Conservation (phyloP, 2,888 invertebrate genomes). For the Cosmia pyralina region DNA sequence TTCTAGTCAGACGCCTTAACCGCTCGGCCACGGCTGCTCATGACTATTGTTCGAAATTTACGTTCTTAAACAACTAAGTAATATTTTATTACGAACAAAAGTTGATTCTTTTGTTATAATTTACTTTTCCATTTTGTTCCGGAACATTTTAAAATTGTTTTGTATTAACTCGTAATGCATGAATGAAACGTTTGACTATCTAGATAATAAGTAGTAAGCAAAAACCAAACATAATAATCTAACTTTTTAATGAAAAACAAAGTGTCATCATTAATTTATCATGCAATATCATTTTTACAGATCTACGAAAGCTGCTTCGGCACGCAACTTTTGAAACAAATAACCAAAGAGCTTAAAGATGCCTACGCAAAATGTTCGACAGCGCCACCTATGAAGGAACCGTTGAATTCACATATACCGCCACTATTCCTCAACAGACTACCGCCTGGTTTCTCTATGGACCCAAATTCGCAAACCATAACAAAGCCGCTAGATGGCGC, state of each 20-base stretch:
- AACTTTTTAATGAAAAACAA: neutral
- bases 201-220: neutral
- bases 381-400: slow-evolving; percentile 85
- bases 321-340: slow-evolving; percentile 92
- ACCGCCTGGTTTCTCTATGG: slow-evolving; percentile 86
- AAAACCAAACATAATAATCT: neutral
- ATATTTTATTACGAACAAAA: rapidly evolving
- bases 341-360: slow-evolving; percentile 92
- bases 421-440: slow-evolving; percentile 83
- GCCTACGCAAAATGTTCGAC: slow-evolving; percentile 92
- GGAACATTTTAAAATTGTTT: neutral
- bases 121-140: neutral
- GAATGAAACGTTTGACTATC: neutral
- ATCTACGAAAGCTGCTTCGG: slow-evolving; percentile 94
- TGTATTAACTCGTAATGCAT: neutral
- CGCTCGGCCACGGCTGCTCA: slow-evolving; percentile 95
- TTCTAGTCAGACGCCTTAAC: slow-evolving; percentile 97
- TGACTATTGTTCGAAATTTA: neutral
- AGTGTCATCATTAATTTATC: neutral
- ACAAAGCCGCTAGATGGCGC: slow-evolving; percentile 86
- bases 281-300: slow-evolving; percentile 75
- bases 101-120: neutral
- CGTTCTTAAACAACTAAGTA: neutral
- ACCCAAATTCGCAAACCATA: slow-evolving; percentile 85
- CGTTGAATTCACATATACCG: slow-evolving; percentile 80